Conservation (phyloP, 2,113 vertebrate genomes). For the Sinocyclocheilus maitianheensis region DNA sequence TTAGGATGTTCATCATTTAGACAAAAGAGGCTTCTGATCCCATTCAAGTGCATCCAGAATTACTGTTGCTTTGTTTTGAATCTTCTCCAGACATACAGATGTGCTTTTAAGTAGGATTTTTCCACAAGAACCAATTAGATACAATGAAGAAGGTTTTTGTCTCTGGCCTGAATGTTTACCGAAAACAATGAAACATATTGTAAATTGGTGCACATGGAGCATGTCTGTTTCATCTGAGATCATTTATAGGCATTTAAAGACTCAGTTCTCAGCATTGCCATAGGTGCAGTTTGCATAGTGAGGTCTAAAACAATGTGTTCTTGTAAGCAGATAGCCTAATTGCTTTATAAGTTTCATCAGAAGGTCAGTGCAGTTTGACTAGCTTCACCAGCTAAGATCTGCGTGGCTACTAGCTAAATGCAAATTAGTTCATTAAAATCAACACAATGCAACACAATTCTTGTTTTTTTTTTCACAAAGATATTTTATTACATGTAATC, state of each 20-base stretch:
- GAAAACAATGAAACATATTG: conserved; percentile 30
- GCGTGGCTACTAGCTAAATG: background rate
- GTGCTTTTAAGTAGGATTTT: background rate
- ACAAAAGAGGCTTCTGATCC: conserved; percentile 32
- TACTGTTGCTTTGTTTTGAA: conserved; percentile 28
- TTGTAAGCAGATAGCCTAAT: background rate
- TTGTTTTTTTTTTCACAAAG: background rate
- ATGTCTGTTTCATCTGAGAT: conserved; percentile 28
- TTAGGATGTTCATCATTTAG: background rate
- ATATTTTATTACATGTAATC: background rate
- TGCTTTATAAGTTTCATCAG: background rate
- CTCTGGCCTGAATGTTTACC: conserved; percentile 32
- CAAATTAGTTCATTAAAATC: no score
- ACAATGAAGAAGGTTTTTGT: background rate
- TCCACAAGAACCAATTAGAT: conserved; percentile 24
- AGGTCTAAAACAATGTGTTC: conserved; percentile 1
- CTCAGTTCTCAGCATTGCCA: background rate
- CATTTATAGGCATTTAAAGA: background rate
- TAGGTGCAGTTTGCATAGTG: background rate
- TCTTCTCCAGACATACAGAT: conserved; percentile 21
- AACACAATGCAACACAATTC: background rate
- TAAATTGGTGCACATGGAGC: conserved; percentile 25
- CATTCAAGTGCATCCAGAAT: conserved; percentile 39
- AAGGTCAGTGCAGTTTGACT: background rate
- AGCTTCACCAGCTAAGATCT: background rate